These are phyloP conservation scores for Mechanitis mazaeus DNA, from an alignment of 2,888 invertebrate genomes.

Conservation along the genomic window DNA sequence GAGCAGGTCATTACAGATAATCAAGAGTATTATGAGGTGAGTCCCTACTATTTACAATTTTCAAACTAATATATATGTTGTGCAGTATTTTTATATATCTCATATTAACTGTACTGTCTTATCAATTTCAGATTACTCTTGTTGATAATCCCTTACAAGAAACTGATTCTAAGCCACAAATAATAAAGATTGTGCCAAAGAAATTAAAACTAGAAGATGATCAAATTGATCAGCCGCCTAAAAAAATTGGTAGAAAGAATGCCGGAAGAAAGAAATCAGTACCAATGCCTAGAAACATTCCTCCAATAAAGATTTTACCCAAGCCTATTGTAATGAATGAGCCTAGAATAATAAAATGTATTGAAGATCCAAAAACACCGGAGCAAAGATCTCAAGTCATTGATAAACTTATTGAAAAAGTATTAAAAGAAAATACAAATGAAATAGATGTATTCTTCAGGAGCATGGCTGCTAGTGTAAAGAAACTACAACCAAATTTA, in stretches of 20 bases:
- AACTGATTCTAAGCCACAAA: conserved; percentile 35
- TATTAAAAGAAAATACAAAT: conserved; percentile 66
- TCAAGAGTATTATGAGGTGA: conserved; percentile 69
- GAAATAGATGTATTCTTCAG: conserved; percentile 71
- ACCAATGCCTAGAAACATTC: conserved; percentile 49
- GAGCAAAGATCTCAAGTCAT: conserved; percentile 57
- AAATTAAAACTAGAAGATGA: conserved; percentile 47
- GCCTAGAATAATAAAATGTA: conserved; percentile 55
- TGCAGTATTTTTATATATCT: neutral
- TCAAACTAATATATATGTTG: neutral
- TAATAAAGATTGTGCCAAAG: conserved; percentile 38
- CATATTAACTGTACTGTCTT: conserved; percentile 1
- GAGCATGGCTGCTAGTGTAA: conserved; percentile 72
- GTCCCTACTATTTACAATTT: conserved; percentile 15
- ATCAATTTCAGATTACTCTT: conserved; percentile 61
- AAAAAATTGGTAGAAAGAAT: conserved; percentile 51
- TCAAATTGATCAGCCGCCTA: conserved; percentile 41
- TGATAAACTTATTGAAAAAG: conserved; percentile 66
- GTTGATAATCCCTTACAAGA: conserved; percentile 54
- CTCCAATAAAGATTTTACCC: conserved; percentile 67
- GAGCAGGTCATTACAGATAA: conserved; percentile 67
- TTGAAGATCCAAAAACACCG: conserved; percentile 54
- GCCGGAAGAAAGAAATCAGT: conserved; percentile 56
- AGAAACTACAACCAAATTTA: conserved; percentile 66
- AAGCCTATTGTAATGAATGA: conserved; percentile 60